Conservation (phyloP, 2,888 invertebrate species). For the Sepioteuthis lessoniana region DNA sequence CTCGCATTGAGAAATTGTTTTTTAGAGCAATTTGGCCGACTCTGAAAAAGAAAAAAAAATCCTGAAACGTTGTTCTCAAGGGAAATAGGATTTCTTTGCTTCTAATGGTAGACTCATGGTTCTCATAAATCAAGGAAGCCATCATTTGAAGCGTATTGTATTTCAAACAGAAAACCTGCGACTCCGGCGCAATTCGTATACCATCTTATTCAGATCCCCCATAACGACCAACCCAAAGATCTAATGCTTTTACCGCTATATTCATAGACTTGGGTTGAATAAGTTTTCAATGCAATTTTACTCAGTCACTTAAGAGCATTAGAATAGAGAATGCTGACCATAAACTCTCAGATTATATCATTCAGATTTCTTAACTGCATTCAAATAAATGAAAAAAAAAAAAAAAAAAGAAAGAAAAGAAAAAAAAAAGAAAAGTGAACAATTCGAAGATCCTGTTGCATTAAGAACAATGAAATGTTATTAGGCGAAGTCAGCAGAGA, state of each 20-base stretch:
- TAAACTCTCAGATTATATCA: too few relatives aligned
- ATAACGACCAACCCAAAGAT: background rate
- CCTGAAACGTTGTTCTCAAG: background rate
- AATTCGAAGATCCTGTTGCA: too few relatives aligned
- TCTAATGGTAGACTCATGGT: background rate
- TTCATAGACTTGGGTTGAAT: background rate
- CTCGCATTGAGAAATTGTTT: background rate
- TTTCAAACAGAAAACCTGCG: background rate
- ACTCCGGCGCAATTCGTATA: background rate
- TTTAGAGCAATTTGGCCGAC: background rate
- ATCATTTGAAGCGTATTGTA: constrained; percentile 23
- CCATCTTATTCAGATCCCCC: too few relatives aligned
- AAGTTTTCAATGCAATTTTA: background rate
- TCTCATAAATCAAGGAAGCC: background rate
- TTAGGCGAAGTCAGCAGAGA: too few relatives aligned
- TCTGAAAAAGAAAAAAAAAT: background rate
- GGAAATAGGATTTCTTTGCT: background rate
- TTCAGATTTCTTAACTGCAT: too few relatives aligned
- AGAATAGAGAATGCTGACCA: too few relatives aligned
- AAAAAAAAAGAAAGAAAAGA: too few relatives aligned
- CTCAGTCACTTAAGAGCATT: too few relatives aligned
- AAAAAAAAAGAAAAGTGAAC: too few relatives aligned
- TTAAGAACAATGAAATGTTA: too few relatives aligned
- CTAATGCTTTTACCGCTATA: background rate
- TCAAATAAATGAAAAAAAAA: too few relatives aligned